Base-by-base conservation (phyloP, 2,113 vertebrate genomes). In the Seriola quinqueradiata region DNA sequence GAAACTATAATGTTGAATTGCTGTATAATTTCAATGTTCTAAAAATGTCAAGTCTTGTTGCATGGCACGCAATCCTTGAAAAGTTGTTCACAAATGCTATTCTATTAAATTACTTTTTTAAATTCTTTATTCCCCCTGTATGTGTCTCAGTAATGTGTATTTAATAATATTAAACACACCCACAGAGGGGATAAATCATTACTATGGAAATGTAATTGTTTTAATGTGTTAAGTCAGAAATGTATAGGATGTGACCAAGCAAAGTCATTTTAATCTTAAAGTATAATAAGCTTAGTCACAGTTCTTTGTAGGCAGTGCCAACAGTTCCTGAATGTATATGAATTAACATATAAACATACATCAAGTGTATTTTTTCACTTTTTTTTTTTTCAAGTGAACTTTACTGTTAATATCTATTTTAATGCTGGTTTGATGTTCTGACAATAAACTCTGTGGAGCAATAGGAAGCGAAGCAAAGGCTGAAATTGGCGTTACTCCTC, bases 401-500 rank as follows among this genome's bases (percentile, higher is more conserved):
- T 60, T 61, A 50, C 12, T 5, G 25, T 21, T 21, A 28, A 54
- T 58, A 48, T 50, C 21, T 48, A 61, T 36, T 57, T 52, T 17
- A 32, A 73, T 42, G 44, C 3, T 19, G 32, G 14, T 71, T 81
- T 68, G 42, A 71, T 12, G 7, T 28, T 40, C 19, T 10, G 17
- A 25, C 5, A 21, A 71, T 71, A 23, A 34, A 70, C 17, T 34
- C 25, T 55, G 59, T 66, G 7, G 19, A 54, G 73, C 14, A 8
- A 63, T 42, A 83, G 74, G 48, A 52, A 64, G 72, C 36, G 36
- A 71, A 55, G 46, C 59, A 59, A 38, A 86, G 58, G 79, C 77
- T 78, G 84, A 74, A 82, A 81, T 69, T 87, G 83, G 81, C 73
- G 2, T 55, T 64, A 48, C 77, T 87, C 70, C 59, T 77, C 85